Conservation (phyloP, 2,113 vertebrate genomes). For the Poeciliopsis retropinna region DNA sequence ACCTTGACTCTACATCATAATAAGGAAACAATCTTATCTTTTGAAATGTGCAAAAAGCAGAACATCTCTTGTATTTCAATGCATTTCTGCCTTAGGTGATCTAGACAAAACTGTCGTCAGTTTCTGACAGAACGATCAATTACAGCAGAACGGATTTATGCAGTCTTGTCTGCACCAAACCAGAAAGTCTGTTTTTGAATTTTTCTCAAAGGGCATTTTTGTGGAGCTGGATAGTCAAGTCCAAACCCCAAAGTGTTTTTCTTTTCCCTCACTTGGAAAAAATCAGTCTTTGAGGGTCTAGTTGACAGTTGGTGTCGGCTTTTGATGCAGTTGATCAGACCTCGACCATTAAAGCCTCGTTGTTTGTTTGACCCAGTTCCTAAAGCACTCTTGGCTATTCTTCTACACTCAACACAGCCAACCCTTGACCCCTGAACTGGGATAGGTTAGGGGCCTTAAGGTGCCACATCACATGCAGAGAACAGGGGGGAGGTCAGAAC, state of each 20-base stretch:
- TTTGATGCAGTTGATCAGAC: conserved; percentile 31
- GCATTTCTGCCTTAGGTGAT: conserved; percentile 12
- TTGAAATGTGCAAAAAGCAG: background rate
- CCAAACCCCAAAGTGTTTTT: conserved; percentile 17
- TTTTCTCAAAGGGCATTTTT: conserved; percentile 20
- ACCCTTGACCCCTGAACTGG: conserved; percentile 42
- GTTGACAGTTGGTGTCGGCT: conserved; percentile 4
- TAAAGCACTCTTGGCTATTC: conserved; percentile 54
- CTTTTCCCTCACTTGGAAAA: conserved; percentile 17
- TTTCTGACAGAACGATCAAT: conserved; percentile 30
- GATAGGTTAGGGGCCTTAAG: conserved; percentile 50
- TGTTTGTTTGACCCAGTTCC: conserved; percentile 53
- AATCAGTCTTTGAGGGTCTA: conserved; percentile 17
- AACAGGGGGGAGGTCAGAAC: conserved; percentile 46
- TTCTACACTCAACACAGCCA: conserved; percentile 39
- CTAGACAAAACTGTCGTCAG: conserved; percentile 42
- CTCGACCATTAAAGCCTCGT: conserved; percentile 27
- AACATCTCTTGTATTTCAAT: background rate
- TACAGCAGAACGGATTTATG: conserved; percentile 29
- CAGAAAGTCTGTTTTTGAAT: conserved; percentile 40
- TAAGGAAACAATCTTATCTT: background rate
- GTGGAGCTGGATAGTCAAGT: conserved; percentile 32
- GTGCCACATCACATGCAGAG: conserved; percentile 51
- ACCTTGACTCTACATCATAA: background rate
- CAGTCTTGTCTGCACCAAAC: conserved; percentile 49